Percentiles rank a stretch among this genome's conserved stretches.
Conservation (phyloP, 1,140 invertebrate species). For the Branchinecta lynchi region DNA sequence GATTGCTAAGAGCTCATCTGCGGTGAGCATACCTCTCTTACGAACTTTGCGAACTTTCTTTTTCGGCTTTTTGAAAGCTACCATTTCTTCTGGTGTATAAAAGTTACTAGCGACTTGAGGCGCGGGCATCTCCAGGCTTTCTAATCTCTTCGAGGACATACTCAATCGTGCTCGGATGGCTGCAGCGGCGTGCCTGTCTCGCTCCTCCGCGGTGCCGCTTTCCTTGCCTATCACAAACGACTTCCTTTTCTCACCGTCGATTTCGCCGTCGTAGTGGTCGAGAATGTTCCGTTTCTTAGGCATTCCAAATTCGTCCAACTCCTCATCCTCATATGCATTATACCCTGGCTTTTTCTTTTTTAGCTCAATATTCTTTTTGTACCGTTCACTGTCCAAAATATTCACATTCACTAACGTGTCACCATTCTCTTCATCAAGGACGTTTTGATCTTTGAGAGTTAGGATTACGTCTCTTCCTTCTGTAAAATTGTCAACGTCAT, state of each 20-base stretch:
- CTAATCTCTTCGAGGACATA: constrained; percentile 44
- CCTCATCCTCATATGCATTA: constrained; percentile 71
- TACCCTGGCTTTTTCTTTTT: constrained; percentile 66
- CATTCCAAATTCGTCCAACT: constrained; percentile 65
- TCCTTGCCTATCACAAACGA: constrained; percentile 60
- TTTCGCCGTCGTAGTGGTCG: constrained; percentile 91
- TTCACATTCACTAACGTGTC: constrained; percentile 94
- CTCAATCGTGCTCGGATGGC: constrained; percentile 34
- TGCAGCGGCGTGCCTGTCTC: constrained; percentile 25
- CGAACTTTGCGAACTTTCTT: constrained; percentile 49
- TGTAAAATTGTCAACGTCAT: constrained; percentile 54
- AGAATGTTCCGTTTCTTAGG: constrained; percentile 51
- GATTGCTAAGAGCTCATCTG: constrained; percentile 40
- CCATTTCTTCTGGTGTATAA: constrained; percentile 63
- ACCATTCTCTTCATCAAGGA: constrained; percentile 62
- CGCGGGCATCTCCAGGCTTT: constrained; percentile 48
- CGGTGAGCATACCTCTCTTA: constrained; percentile 36
- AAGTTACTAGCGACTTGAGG: constrained; percentile 71
- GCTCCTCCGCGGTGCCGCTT: constrained; percentile 22
- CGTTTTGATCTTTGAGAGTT: constrained; percentile 81
- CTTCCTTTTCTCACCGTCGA: constrained; percentile 57
- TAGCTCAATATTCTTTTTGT: constrained; percentile 70
- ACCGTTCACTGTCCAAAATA: constrained; percentile 78
- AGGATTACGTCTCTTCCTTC: constrained; percentile 76
- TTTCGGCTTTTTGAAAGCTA: constrained; percentile 84